Conservation (phyloP, 2,888 invertebrate species). For the Drosophila barbarae region DNA sequence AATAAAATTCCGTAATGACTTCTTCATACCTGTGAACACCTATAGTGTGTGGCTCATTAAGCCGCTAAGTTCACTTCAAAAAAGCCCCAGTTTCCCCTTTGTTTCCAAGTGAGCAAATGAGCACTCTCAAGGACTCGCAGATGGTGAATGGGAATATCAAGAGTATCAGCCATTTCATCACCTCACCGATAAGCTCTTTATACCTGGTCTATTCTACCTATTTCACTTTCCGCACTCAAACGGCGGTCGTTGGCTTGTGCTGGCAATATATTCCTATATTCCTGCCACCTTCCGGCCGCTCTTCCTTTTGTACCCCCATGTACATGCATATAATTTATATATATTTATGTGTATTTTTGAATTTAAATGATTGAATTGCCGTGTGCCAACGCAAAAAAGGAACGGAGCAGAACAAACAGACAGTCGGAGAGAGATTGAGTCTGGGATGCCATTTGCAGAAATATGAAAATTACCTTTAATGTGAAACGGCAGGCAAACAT, state of each 20-base stretch:
- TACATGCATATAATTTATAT: constrained; percentile 30
- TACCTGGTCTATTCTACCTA: constrained; percentile 11
- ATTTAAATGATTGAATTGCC: constrained; percentile 73
- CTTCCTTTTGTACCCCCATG: constrained; percentile 13
- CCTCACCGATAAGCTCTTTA: constrained; percentile 27
- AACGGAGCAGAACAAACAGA: constrained; percentile 12
- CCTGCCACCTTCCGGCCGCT: constrained; percentile 16
- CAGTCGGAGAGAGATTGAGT: constrained; percentile 20
- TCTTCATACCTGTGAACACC: not conserved
- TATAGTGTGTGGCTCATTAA: constrained; percentile 17
- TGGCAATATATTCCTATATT: constrained; percentile 37
- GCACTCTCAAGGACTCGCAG: not conserved
- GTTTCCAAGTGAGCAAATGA: constrained; percentile 14
- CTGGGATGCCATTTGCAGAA: constrained; percentile 63
- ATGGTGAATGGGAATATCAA: constrained; percentile 13
- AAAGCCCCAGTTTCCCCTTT: constrained; percentile 14
- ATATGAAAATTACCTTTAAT: constrained; percentile 76
- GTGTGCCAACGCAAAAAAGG: constrained; percentile 31
- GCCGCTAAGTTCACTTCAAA: constrained; percentile 21
- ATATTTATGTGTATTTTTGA: constrained; percentile 64
- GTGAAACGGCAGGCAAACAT: constrained; percentile 57
- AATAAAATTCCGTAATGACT: not conserved
- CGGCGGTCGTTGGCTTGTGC: constrained; percentile 49
- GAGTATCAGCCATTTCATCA: constrained; percentile 45
- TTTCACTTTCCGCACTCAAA: constrained; percentile 38